A percentile compares a stretch with the other conserved stretches of the same genome.
phyloP scores from a whole-genome alignment of 2,113 vertebrate species.

The Thymallus thymallus region DNA sequence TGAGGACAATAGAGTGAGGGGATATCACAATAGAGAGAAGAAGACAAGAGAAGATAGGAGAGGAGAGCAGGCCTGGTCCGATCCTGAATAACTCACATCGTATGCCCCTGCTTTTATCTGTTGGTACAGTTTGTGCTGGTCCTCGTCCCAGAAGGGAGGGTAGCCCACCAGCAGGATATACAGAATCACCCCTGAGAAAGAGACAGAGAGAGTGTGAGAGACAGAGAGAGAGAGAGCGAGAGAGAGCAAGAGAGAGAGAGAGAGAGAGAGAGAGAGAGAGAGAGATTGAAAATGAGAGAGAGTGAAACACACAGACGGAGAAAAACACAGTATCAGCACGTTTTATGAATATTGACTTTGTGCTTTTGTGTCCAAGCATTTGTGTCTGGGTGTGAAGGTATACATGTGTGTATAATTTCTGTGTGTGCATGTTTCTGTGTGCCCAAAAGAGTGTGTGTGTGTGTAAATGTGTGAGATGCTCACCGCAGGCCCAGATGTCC shows the following conservation, averaged over 20 bases:
- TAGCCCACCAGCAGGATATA: conserved; percentile 98
- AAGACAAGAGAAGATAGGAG: background rate
- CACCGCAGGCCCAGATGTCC: conserved; percentile 98
- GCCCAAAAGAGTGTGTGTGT: conserved; percentile 1
- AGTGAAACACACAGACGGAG: conserved; percentile 29
- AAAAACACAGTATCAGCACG: conserved; percentile 12
- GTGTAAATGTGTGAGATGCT: conserved; percentile 38
- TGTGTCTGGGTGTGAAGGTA: conserved; percentile 18
- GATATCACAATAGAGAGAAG: background rate
- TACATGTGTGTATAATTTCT: background rate
- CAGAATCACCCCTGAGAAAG: conserved; percentile 88
- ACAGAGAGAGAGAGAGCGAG: too few species aligned
- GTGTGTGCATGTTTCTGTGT: conserved; percentile 19
- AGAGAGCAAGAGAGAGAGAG: too few species aligned
- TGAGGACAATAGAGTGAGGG: background rate
- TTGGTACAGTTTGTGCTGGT: conserved; percentile 98
- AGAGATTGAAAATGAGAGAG: too few species aligned
- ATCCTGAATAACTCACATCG: conserved; percentile 79
- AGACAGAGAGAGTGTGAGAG: conserved; percentile 12
- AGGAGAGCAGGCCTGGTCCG: background rate
- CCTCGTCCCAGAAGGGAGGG: conserved; percentile 97
- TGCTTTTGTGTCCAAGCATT: background rate
- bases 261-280: too few species aligned
- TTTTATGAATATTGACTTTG: background rate
- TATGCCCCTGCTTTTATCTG: conserved; percentile 98